Conservation (phyloP, 2,888 invertebrate species). For the Andricus curvator region DNA sequence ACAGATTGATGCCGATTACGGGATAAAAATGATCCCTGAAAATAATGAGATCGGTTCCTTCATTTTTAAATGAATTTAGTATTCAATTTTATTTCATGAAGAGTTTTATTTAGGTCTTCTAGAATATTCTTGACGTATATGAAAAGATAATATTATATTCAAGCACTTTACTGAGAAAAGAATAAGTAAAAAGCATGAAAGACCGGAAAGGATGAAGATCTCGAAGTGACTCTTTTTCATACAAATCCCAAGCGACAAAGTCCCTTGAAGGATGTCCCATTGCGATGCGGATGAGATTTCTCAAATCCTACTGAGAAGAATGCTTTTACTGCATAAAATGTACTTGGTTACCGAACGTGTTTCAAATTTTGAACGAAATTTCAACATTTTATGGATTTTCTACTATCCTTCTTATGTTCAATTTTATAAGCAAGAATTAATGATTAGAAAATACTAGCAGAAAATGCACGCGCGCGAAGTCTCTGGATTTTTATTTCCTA, state of each 20-base stretch:
- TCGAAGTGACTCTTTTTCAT: constrained; percentile 36
- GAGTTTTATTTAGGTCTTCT: not conserved
- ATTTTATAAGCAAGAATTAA: no score
- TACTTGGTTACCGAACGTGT: not conserved
- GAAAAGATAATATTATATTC: not conserved
- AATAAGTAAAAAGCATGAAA: constrained; percentile 5
- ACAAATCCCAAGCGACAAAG: constrained; percentile 33
- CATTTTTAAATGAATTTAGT: no score
- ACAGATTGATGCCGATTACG: no score
- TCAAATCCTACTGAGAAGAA: not conserved
- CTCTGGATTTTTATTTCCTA: no score
- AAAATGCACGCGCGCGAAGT: no score
- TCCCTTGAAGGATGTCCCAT: constrained; percentile 17
- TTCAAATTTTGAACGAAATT: not conserved
- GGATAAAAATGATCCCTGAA: no score
- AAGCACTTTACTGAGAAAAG: not conserved
- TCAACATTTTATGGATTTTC: not conserved
- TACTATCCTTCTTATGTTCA: not conserved
- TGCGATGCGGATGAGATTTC: constrained; percentile 23
- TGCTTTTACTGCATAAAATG: constrained; percentile 23
- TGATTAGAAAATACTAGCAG: no score
- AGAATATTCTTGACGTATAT: not conserved
- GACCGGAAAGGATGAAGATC: constrained; percentile 10
- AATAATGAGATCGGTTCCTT: no score
- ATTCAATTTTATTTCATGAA: not conserved